Evolutionary conservation across 2,797 vertebrate species (phyloP).

Genomic region (Cuculus canorus): DNA sequence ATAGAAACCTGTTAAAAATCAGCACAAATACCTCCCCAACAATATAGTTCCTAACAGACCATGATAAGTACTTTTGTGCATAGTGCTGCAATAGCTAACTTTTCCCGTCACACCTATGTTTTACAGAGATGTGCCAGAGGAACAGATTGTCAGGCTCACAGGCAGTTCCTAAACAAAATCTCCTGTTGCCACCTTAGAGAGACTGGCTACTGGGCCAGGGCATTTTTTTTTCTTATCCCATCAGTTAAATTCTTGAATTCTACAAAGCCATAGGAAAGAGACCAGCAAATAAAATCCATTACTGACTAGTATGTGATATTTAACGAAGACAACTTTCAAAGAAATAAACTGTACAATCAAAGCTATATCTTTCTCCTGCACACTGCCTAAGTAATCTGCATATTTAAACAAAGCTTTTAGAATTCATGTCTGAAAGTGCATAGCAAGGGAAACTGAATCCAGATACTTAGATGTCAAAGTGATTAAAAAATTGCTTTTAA

Average conservation of each 20-base stretch:
- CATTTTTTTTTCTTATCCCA: background rate
- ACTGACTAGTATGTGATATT: background rate
- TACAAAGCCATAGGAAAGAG: background rate
- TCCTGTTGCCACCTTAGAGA: background rate
- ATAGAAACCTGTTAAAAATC: background rate
- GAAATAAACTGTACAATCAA: background rate
- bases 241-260: background rate
- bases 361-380: background rate
- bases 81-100: background rate
- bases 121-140: background rate
- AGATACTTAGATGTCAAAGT: conserved; percentile 56
- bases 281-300: background rate
- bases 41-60: background rate
- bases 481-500: conserved; percentile 58
- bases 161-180: background rate
- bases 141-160: background rate
- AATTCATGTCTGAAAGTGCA: conserved; percentile 14
- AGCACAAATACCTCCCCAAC: background rate
- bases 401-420: conserved; percentile 17
- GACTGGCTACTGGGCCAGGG: background rate
- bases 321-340: background rate
- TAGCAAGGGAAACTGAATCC: background rate
- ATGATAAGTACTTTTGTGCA: background rate
- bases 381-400: background rate
- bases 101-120: background rate